phyloP scores from a whole-genome alignment of 2,113 vertebrate genomes.

The Chaenogobius annularis region DNA sequence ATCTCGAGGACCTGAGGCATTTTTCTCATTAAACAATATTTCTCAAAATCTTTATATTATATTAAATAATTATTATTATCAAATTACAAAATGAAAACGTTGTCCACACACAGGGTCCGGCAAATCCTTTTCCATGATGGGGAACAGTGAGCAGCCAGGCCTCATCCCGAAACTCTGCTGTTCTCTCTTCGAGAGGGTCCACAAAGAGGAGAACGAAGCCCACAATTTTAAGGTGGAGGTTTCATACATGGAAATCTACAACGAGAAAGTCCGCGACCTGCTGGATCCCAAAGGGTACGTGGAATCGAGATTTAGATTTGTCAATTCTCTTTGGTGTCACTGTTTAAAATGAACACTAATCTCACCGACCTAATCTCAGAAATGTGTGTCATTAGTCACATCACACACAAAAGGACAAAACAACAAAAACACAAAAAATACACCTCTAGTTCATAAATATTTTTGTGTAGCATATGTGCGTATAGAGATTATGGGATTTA shows the following conservation, averaged over 20 bases:
- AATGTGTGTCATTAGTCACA: background rate
- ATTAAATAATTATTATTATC: too few relatives aligned
- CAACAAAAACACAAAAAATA: background rate
- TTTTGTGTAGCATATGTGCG: too few relatives aligned
- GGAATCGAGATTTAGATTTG: background rate
- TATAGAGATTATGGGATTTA: too few relatives aligned
- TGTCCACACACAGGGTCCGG: conserved; percentile 85
- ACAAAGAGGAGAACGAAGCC: conserved; percentile 83
- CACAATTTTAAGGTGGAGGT: conserved; percentile 97
- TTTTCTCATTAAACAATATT: background rate
- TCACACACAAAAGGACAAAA: background rate
- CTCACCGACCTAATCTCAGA: background rate
- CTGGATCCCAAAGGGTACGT: conserved; percentile 98
- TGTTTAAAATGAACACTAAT: background rate
- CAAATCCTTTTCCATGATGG: conserved; percentile 99
- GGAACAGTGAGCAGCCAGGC: conserved; percentile 92
- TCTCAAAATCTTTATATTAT: too few relatives aligned
- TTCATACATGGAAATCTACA: conserved; percentile 99
- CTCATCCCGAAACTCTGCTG: conserved; percentile 97
- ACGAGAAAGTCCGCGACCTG: conserved; percentile 96
- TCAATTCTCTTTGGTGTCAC: background rate
- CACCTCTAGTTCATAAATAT: too few relatives aligned
- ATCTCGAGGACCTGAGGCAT: background rate
- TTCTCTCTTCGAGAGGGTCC: conserved; percentile 93
- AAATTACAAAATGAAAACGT: conserved; percentile 13